Evolutionary conservation across 2,113 vertebrate genomes (phyloP), one percentile per base, ranked within the genome.

Genomic region (Python bivittatus): DNA sequence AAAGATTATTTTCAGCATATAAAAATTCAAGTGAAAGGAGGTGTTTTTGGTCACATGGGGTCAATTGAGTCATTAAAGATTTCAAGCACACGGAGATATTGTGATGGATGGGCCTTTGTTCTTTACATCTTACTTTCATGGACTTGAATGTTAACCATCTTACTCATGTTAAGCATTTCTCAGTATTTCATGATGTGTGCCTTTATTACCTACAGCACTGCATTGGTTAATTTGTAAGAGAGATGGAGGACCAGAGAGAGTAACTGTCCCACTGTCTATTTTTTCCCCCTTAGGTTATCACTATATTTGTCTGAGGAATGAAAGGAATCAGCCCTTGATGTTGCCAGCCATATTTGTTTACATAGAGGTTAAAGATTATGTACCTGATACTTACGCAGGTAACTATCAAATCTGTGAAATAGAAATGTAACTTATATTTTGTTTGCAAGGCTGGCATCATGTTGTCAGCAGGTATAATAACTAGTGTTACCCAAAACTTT

Each of bases 361-460:
- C 94, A 99, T 99, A 58, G 99, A 99, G 89, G 99, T 99, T 52
- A 99, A 99, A 94, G 99, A 99, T 95, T 99, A 99, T 0, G 99
- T 99, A 6, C 99, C 99, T 3, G 99, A 99, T 94, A 99, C 99
- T 3, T 99, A 99, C 0, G 99, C 99, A 97, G 99, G 99, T 99
- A 97, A 96, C 33, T 48, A 22, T 6, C 84, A 8, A 0, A 88
- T 91, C 68, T 92, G n/a, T 27, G 54, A 38, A 86, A 20, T n/a
- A 1, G 0, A 15, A 86, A 91, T 44, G 12, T n/a, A 84, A 89
- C 44, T 60, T 23, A 44, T 22, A 22, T 25, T 53, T 91, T 53
- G 6, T 84, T 86, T 85, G n/a, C 38, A 42, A 38, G 4, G 23
- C 1, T 27, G 1, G 29, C 61, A 54, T 64, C 23, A 72, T 38